These are phyloP conservation scores for Pycnonotus jocosus DNA, from an alignment of 2,113 vertebrate genomes.

Conservation along the genomic window DNA sequence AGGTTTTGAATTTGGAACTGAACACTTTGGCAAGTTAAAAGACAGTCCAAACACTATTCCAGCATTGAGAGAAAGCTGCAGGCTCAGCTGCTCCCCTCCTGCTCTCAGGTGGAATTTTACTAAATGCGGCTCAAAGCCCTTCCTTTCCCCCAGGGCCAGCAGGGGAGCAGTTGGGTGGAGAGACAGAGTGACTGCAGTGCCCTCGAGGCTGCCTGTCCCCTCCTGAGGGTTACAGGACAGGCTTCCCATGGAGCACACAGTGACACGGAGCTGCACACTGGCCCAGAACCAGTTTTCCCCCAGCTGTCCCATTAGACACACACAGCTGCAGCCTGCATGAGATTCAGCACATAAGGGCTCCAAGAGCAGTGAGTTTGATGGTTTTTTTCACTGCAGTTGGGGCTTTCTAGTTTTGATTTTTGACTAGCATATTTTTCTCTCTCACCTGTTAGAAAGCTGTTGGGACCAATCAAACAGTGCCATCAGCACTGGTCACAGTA, in stretches of 20 bases:
- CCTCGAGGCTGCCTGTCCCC: neutral
- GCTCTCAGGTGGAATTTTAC: neutral
- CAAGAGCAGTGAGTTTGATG: neutral
- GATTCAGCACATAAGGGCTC: neutral
- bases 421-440: neutral
- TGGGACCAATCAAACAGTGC: neutral
- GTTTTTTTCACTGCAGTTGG: neutral
- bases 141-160: neutral
- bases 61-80: neutral
- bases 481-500: neutral
- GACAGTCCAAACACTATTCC: neutral
- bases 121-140: neutral
- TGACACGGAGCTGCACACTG: neutral
- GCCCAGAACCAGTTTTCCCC: neutral
- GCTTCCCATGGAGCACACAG: neutral
- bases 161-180: neutral
- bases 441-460: neutral
- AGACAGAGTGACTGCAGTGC: neutral
- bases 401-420: neutral
- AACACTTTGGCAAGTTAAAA: neutral
- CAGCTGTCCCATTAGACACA: neutral
- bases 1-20: neutral
- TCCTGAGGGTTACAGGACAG: neutral
- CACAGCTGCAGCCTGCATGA: neutral
- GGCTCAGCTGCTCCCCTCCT: neutral